A percentile compares a stretch with the other conserved stretches of the same genome.
phyloP scores from a whole-genome alignment of 1,140 invertebrate genomes.

The Andricus grossulariae region DNA sequence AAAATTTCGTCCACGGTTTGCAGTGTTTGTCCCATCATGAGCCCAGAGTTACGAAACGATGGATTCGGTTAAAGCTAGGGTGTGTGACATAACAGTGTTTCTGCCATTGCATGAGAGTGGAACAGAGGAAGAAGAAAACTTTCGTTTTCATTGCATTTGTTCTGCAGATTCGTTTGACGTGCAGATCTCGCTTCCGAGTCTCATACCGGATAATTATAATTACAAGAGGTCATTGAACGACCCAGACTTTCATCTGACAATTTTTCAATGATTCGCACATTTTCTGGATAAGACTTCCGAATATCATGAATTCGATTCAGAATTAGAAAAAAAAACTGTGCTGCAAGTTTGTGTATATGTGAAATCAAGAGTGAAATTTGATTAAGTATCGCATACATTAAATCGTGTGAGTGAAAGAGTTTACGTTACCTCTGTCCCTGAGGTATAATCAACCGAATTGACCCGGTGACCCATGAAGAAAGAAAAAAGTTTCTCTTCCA shows the following conservation, averaged over 20 bases:
- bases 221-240: neutral
- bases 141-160: neutral
- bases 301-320: no score
- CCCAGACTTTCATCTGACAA: neutral
- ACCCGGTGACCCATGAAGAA: no score
- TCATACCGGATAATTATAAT: neutral
- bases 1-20: neutral
- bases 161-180: neutral
- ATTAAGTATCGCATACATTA: no score
- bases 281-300: no score
- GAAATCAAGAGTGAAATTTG: no score
- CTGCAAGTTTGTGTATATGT: no score
- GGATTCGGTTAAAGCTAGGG: slow-evolving; percentile 1
- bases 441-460: no score
- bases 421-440: no score
- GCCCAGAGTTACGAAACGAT: slow-evolving; percentile 13
- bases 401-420: no score
- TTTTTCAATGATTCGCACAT: neutral
- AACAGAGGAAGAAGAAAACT: slow-evolving; percentile 2
- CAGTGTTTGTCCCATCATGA: slow-evolving; percentile 18
- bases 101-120: neutral
- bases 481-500: no score
- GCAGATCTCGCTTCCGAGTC: neutral
- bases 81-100: slow-evolving; percentile 18
- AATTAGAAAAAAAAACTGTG: no score